phyloP scores from a whole-genome alignment of 2,113 vertebrate species.

The Myrmophylax atrothorax region DNA sequence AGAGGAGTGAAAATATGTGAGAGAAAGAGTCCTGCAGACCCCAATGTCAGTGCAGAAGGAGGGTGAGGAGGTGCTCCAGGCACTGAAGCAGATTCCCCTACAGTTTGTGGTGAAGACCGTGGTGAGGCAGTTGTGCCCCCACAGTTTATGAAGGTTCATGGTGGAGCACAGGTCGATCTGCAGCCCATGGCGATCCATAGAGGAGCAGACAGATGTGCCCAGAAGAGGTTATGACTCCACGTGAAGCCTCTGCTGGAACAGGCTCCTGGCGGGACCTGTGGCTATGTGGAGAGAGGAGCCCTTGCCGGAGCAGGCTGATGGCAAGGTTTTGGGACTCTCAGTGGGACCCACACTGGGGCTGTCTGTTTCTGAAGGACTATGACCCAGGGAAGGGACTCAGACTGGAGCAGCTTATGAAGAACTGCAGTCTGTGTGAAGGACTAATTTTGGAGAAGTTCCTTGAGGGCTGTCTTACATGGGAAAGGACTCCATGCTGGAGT shows the following conservation, averaged over 20 bases:
- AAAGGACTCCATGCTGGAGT: not conserved
- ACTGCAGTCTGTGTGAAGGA: not conserved
- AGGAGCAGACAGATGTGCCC: not conserved
- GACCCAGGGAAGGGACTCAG: not conserved
- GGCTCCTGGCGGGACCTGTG: not conserved
- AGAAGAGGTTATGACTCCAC: not conserved
- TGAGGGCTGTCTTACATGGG: not conserved
- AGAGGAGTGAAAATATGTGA: not conserved
- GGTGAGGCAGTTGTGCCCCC: not conserved
- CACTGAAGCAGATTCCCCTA: not conserved
- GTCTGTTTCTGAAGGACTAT: not conserved
- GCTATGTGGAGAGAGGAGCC: not conserved
- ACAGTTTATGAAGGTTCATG: not conserved
- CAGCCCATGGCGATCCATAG: not conserved
- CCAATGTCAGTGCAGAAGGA: no score
- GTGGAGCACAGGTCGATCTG: not conserved
- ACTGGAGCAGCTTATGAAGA: not conserved
- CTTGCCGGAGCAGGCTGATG: not conserved
- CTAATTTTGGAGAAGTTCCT: accelerated
- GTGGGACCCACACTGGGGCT: accelerated
- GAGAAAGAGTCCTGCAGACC: no score
- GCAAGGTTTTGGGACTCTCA: not conserved
- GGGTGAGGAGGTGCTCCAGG: no score
- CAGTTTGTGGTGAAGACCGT: accelerated
- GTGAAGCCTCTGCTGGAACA: not conserved